These are phyloP conservation scores for Nibea coibor DNA, from an alignment of 2,113 vertebrate species.

Conservation along the genomic window DNA sequence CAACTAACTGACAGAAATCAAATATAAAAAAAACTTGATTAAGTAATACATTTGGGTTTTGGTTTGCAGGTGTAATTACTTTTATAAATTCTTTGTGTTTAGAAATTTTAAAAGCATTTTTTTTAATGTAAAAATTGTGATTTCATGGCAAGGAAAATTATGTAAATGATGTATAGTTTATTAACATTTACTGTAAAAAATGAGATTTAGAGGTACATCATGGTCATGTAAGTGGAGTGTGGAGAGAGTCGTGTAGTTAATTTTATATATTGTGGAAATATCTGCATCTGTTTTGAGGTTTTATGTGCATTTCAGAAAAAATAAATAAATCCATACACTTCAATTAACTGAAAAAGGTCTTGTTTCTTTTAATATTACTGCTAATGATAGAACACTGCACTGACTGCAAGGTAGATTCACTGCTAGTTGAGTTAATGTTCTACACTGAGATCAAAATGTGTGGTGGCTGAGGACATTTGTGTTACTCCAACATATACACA, in stretches of 20 bases:
- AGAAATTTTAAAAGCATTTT: background rate
- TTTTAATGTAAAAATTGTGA: background rate
- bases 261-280: slow-evolving; percentile 19
- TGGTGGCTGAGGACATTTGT: background rate
- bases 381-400: background rate
- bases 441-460: background rate
- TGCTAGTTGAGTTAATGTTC: background rate
- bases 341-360: background rate
- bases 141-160: slow-evolving; percentile 15
- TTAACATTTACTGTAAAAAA: slow-evolving; percentile 29
- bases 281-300: slow-evolving; percentile 20
- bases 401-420: background rate
- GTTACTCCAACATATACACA: background rate
- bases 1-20: slow-evolving; percentile 19
- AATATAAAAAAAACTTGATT: slow-evolving; percentile 8
- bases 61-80: background rate
- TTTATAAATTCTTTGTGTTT: background rate
- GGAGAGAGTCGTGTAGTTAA: background rate
- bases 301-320: slow-evolving; percentile 22
- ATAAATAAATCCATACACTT: slow-evolving; percentile 40
- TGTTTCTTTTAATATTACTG: background rate
- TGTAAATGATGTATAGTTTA: slow-evolving; percentile 73
- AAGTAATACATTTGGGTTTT: background rate
- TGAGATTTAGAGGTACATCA: slow-evolving; percentile 5
- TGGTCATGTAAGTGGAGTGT: background rate